phyloP scores from a whole-genome alignment of 2,113 vertebrate species.

The Thermophis baileyi region DNA sequence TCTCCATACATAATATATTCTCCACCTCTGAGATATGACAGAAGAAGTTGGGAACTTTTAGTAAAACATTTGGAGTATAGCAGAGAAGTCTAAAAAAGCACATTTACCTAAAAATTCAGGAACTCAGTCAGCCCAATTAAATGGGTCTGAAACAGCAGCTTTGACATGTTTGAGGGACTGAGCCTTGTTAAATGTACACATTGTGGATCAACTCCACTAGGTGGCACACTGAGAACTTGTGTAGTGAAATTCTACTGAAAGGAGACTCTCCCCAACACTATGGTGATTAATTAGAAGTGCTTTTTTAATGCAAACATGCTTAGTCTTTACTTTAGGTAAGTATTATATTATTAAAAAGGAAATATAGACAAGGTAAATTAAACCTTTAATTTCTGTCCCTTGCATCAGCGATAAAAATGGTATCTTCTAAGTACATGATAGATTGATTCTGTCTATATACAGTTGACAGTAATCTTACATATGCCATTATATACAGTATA shows the following conservation, averaged over 20 bases:
- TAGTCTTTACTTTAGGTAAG: not conserved
- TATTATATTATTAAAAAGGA: not conserved
- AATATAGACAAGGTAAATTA: constrained; percentile 2
- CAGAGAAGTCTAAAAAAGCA: not conserved
- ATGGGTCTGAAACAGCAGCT: not conserved
- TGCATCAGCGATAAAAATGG: not conserved
- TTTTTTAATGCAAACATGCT: not conserved
- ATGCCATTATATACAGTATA: not conserved
- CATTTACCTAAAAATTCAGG: not conserved
- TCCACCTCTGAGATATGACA: not conserved
- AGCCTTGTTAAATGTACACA: not conserved
- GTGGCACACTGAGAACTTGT: constrained; percentile 34
- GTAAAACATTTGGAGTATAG: not conserved
- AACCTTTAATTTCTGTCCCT: not conserved
- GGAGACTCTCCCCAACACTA: not conserved
- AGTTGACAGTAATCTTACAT: not conserved
- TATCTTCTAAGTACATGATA: not conserved
- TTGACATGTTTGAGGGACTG: not conserved
- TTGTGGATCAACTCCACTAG: constrained; percentile 34
- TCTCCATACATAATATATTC: not conserved
- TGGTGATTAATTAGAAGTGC: not conserved
- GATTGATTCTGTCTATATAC: not conserved
- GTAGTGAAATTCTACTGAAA: not conserved
- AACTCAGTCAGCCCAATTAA: not conserved
- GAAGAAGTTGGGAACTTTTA: not conserved